These are phyloP conservation scores for Villa cingulata DNA, from an alignment of 2,888 invertebrate genomes.

Conservation along the genomic window DNA sequence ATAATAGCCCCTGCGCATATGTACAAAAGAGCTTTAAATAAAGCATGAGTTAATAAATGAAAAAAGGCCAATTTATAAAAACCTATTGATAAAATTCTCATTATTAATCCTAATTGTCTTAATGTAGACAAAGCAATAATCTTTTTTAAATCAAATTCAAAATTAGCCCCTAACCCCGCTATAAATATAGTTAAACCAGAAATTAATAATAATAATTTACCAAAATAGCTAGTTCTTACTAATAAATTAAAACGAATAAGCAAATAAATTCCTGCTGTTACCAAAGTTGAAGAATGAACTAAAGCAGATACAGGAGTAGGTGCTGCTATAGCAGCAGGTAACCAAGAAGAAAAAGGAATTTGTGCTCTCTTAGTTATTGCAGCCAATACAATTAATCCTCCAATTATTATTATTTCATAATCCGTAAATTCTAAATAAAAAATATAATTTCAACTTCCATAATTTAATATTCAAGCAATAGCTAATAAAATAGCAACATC, in stretches of 20 bases:
- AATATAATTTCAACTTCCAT: conserved; percentile 42
- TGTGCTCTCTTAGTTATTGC: conserved; percentile 52
- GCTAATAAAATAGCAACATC: conserved; percentile 52
- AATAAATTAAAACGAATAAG: conserved; percentile 52
- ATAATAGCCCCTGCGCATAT: conserved; percentile 57
- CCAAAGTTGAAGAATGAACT: conserved; percentile 66
- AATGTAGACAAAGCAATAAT: conserved; percentile 66
- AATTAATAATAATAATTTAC: conserved; percentile 41
- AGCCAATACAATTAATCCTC: conserved; percentile 39
- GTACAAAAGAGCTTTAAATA: conserved; percentile 64
- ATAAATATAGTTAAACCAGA: conserved; percentile 47
- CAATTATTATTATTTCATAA: conserved; percentile 36
- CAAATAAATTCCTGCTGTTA: conserved; percentile 62
- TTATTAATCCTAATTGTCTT: conserved; percentile 62
- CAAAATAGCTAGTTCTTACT: conserved; percentile 25
- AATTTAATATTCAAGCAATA: conserved; percentile 44
- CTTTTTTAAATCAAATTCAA: conserved; percentile 47
- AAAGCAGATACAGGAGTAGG: conserved; percentile 62
- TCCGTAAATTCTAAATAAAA: conserved; percentile 41
- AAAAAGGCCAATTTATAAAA: conserved; percentile 47
- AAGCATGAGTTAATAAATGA: conserved; percentile 58
- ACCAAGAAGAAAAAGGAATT: conserved; percentile 64
- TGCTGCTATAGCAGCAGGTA: conserved; percentile 62
- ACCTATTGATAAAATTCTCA: conserved; percentile 46
- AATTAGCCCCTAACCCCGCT: conserved; percentile 45